These are phyloP conservation scores for Dicrostonyx torquatus DNA, from an alignment of 2,797 vertebrate genomes.

Conservation along the genomic window DNA sequence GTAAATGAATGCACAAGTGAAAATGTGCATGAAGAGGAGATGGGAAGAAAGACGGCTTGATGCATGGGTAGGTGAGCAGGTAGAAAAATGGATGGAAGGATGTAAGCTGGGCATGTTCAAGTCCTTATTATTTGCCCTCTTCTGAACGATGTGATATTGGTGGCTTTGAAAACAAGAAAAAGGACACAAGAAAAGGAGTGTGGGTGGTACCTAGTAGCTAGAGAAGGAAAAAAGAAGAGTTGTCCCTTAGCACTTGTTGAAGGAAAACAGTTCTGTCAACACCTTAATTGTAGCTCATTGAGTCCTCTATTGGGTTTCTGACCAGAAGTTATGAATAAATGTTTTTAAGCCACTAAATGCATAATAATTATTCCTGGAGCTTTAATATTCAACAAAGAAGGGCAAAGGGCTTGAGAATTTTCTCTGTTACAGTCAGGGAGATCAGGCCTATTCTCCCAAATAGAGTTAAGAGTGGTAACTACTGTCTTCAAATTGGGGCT, in stretches of 20 bases:
- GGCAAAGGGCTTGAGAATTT: background rate
- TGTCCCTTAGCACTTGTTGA: background rate
- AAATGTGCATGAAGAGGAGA: fast-evolving
- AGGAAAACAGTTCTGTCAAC: background rate
- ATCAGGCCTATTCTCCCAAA: no score
- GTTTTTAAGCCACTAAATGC: background rate
- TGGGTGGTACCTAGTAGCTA: background rate
- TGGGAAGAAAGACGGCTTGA: no score
- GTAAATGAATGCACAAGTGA: fast-evolving
- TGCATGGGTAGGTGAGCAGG: fast-evolving
- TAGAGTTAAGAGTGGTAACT: no score
- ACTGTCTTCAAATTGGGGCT: background rate
- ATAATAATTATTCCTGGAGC: no score
- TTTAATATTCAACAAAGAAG: background rate
- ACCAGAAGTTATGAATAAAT: background rate
- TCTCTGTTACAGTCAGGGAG: background rate
- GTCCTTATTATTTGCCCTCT: background rate
- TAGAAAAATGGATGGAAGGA: no score
- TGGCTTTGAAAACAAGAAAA: background rate
- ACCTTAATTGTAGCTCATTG: background rate
- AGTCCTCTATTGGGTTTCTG: background rate
- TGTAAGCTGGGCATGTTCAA: background rate
- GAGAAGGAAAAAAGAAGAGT: no score
- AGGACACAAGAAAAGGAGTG: background rate
- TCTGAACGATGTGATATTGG: background rate